phyloP scores from a whole-genome alignment of 2,888 invertebrate species.

The Spodoptera picta region DNA sequence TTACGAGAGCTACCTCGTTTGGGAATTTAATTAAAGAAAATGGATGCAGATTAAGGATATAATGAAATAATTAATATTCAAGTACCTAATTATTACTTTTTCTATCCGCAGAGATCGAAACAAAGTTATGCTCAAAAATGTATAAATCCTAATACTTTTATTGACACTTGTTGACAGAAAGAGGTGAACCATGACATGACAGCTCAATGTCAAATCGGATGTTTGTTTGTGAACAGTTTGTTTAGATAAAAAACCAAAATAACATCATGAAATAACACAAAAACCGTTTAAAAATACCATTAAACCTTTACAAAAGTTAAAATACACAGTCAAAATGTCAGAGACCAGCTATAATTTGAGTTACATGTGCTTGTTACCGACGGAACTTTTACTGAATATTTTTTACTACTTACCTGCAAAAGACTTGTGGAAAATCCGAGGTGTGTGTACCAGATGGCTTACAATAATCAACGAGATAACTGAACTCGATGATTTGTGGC shows the following conservation, averaged over 20 bases:
- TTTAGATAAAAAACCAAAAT: constrained; percentile 21
- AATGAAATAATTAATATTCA: no score
- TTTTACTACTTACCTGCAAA: constrained; percentile 68
- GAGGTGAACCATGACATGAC: neutral
- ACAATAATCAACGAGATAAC: constrained; percentile 69
- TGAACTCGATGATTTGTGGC: constrained; percentile 68
- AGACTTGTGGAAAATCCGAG: constrained; percentile 68
- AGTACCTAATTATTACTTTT: no score
- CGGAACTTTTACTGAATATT: constrained; percentile 71
- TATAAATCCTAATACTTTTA: no score
- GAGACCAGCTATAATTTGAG: constrained; percentile 16
- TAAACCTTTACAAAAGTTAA: constrained; percentile 4
- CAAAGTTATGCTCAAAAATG: no score
- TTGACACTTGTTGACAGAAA: no score
- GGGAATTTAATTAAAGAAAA: no score
- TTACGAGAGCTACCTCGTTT: no score
- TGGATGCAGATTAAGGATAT: no score
- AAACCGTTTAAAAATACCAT: neutral
- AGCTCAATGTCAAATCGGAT: constrained; percentile 16
- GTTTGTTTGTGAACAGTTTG: constrained; percentile 15
- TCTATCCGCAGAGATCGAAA: no score
- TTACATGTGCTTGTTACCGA: constrained; percentile 58
- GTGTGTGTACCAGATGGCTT: constrained; percentile 73
- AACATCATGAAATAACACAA: constrained; percentile 39
- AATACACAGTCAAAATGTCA: constrained; percentile 31